Base-by-base conservation (phyloP, 2,888 invertebrate species). In the Noctua janthe region DNA sequence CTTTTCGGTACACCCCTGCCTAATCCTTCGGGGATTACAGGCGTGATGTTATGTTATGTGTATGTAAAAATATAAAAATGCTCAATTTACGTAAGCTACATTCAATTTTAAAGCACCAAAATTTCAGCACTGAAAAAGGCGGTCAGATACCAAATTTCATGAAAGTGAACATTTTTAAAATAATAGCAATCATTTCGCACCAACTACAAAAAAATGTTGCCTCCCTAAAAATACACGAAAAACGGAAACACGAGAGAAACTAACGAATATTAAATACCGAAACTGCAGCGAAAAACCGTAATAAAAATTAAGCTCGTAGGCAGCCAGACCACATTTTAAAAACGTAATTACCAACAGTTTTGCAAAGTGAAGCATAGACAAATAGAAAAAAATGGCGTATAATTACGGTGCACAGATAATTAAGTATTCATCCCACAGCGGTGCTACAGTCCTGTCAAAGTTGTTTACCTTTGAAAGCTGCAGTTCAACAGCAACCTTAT, bases 401-500 rank as follows among this genome's bases (percentile, higher is more conserved):
- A 86, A 84, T 88, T 83, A 83, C 76, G 67, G 43, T 73, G 67
- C 88, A 69, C 74, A 73, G 75, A 79, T 71, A 78, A 79, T 84
- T 83, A 81, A 67, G 76, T 74, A 84, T 87, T 84, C 86, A 86
- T 82, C 82, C 81, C 69, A 73, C 69, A 71, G 76, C 20, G 67
- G 59, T 29, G n/a, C n/a, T 29, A 3, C 47, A 69, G 69, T 47
- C n/a, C 23, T n/a, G 15, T n/a, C n/a, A 47, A 0, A 8, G 13
- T 8, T 69, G 8, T 67, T n/a, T 47, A 15, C 47, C n/a, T 69
- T n/a, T n/a, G 6, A 15, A 69, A 47, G 15, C 47, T 15, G n/a
- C 15, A 69, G 43, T 47, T 1, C 0, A 69, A n/a, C 0, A 15
- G 1, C 47, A 69, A n/a, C n/a, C 8, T 69, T 69, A 4, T 47